Percentiles rank a stretch among this genome's conserved stretches.
phyloP scores from a whole-genome alignment of 2,888 invertebrate species.

The Euclidia mi region DNA sequence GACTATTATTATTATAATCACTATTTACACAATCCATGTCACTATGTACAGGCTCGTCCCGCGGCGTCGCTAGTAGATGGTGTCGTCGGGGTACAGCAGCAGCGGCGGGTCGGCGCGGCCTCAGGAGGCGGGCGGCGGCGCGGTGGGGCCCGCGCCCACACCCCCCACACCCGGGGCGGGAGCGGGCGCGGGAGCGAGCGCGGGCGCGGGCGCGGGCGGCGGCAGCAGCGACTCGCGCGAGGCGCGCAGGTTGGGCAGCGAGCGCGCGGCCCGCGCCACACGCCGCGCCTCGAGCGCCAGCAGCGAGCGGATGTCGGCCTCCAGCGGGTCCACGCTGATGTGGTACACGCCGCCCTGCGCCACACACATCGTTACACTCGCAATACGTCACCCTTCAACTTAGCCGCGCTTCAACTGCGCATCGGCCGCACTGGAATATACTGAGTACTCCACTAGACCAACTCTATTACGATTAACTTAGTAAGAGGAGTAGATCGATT shows the following conservation, averaged over 20 bases:
- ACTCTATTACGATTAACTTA: too few species aligned
- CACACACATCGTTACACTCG: too few species aligned
- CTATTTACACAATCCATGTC: slow-evolving; percentile 47
- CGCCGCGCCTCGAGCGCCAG: slow-evolving; percentile 86
- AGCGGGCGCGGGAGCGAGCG: slow-evolving; percentile 39
- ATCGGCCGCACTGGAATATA: too few species aligned
- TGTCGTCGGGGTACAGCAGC: slow-evolving; percentile 81
- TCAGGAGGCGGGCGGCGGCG: slow-evolving; percentile 70
- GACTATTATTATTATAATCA: slow-evolving; percentile 48
- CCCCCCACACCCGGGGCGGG: not conserved
- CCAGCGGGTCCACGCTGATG: slow-evolving; percentile 85
- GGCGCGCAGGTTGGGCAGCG: slow-evolving; percentile 93
- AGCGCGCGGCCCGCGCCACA: slow-evolving; percentile 85
- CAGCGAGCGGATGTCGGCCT: slow-evolving; percentile 81
- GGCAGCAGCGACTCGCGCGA: slow-evolving; percentile 78
- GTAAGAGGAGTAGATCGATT: too few species aligned
- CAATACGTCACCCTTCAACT: too few species aligned
- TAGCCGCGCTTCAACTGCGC: too few species aligned
- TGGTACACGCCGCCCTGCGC: slow-evolving; percentile 81
- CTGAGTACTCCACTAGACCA: too few species aligned
- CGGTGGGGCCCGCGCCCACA: slow-evolving; percentile 33
- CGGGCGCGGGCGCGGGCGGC: slow-evolving; percentile 60
- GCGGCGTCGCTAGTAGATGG: slow-evolving; percentile 74
- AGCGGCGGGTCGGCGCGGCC: slow-evolving; percentile 82
- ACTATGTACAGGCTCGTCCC: slow-evolving; percentile 28